phyloP scores from a whole-genome alignment of 2,888 invertebrate species.

The Volucella zonaria region DNA sequence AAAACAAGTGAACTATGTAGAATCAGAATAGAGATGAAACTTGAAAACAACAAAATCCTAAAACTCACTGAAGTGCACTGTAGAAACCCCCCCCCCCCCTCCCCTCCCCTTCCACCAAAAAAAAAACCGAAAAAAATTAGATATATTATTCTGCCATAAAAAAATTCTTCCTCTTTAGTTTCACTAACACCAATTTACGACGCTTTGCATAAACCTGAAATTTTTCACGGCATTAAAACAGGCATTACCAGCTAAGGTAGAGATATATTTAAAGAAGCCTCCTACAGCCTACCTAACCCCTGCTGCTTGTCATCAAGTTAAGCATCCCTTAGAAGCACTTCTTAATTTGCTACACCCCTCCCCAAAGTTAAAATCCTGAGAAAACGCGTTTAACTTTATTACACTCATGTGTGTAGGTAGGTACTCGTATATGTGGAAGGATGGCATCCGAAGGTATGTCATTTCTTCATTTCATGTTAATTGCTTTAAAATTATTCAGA shows the following conservation, averaged over 20 bases:
- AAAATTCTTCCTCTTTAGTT: slow-evolving; percentile 39
- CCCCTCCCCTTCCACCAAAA: neutral
- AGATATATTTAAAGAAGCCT: neutral
- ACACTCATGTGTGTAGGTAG: slow-evolving; percentile 26
- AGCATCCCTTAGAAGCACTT: slow-evolving; percentile 10
- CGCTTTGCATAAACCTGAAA: slow-evolving; percentile 66
- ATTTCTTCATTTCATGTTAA: slow-evolving; percentile 62
- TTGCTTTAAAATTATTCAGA: slow-evolving; percentile 55
- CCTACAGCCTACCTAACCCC: neutral
- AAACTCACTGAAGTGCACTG: slow-evolving; percentile 64
- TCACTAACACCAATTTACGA: slow-evolving; percentile 59
- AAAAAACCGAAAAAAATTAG: slow-evolving; percentile 21
- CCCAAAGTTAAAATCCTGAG: slow-evolving; percentile 20
- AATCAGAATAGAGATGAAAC: neutral
- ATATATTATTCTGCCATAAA: slow-evolving; percentile 62
- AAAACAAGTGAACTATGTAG: neutral
- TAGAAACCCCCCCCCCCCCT: neutral
- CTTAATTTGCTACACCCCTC: neutral
- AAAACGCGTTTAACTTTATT: slow-evolving; percentile 51
- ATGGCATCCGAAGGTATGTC: neutral
- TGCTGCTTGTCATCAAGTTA: neutral
- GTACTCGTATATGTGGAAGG: slow-evolving; percentile 2
- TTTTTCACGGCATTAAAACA: slow-evolving; percentile 65
- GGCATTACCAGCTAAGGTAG: slow-evolving; percentile 33
- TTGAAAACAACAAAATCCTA: slow-evolving; percentile 24